Evolutionary conservation across 2,888 invertebrate genomes (phyloP).

Genomic region (Orchestes rusci): DNA sequence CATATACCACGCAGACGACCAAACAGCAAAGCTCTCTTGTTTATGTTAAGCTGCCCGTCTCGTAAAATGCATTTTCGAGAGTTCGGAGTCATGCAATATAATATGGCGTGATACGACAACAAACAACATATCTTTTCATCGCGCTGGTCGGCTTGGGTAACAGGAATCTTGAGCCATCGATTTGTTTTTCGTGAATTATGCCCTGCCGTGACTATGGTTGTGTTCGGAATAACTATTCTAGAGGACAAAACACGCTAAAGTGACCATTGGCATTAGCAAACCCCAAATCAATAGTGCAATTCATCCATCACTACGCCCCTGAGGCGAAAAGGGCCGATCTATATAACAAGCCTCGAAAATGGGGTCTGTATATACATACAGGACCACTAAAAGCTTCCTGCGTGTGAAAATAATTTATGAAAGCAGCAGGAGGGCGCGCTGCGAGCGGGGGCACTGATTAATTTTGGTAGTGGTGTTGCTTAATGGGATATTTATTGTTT

Average conservation of each 20-base stretch:
- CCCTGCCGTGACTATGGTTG: slow-evolving; percentile 4
- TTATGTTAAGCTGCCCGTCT: slow-evolving; percentile 34
- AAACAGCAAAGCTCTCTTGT: slow-evolving; percentile 36
- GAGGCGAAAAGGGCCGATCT: slow-evolving; percentile 16
- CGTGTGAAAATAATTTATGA: slow-evolving; percentile 33
- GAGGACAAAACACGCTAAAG: too few species aligned
- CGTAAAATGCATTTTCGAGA: too few species aligned
- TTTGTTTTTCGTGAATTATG: slow-evolving; percentile 17
- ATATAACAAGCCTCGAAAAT: slow-evolving; percentile 19
- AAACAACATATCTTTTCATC: slow-evolving; percentile 25
- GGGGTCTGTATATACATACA: slow-evolving; percentile 14
- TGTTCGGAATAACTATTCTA: too few species aligned
- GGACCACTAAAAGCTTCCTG: slow-evolving; percentile 26
- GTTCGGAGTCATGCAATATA: slow-evolving; percentile 23
- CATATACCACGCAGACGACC: slow-evolving; percentile 35
- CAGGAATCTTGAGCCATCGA: slow-evolving; percentile 16
- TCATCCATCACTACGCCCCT: slow-evolving; percentile 16
- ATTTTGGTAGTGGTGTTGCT: slow-evolving; percentile 25
- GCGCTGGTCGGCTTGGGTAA: slow-evolving; percentile 20
- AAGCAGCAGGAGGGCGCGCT: slow-evolving; percentile 24
- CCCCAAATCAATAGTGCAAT: too few species aligned
- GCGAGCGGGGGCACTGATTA: slow-evolving; percentile 25
- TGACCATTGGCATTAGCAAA: too few species aligned
- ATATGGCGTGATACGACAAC: slow-evolving; percentile 25
- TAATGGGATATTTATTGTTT: slow-evolving; percentile 30